A percentile compares a stretch with the other conserved stretches of the same genome.
These are phyloP conservation scores for Rhopilema esculentum DNA, from an alignment of 30 jellyfish, hydroid and myxozoan genomes.

Conservation along the genomic window DNA sequence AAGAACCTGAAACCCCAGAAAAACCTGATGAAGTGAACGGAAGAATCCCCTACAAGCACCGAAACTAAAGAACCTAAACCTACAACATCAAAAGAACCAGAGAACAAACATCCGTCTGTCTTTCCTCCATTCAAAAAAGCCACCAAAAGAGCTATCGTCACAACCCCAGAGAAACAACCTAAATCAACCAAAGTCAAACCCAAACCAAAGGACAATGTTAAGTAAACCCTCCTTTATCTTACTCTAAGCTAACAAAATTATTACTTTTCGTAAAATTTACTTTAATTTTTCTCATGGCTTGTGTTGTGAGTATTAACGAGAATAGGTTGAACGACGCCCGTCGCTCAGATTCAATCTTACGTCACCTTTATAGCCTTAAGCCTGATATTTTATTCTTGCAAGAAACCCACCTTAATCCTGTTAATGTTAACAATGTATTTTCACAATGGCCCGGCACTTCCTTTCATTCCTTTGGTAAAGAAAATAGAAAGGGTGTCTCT, in stretches of 20 bases:
- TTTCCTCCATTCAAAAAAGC: too few species aligned
- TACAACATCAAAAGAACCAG: background rate
- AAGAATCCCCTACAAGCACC: background rate
- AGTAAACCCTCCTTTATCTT: too few species aligned
- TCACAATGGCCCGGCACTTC: constrained; percentile 2
- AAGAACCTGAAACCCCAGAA: too few species aligned
- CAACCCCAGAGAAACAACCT: too few species aligned
- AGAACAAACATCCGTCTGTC: too few species aligned
- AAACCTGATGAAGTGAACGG: background rate
- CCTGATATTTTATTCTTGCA: constrained; percentile 8
- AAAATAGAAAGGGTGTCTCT: constrained; percentile 23
- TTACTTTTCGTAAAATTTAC: too few species aligned
- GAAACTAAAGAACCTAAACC: background rate
- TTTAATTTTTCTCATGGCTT: too few species aligned
- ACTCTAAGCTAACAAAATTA: too few species aligned
- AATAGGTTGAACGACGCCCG: constrained; percentile 9
- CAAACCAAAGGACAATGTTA: too few species aligned
- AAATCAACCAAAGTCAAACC: too few species aligned
- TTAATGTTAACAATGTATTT: background rate
- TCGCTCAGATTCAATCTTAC: background rate
- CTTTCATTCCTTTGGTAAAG: constrained; percentile 4
- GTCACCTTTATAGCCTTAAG: too few species aligned
- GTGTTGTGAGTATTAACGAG: constrained; percentile 25
- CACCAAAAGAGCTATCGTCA: too few species aligned
- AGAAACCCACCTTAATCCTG: constrained; percentile 17